A percentile compares a stretch with the other conserved stretches of the same genome.
phyloP scores from a whole-genome alignment of 2,797 vertebrate species.

The Distichodus sexfasciatus region DNA sequence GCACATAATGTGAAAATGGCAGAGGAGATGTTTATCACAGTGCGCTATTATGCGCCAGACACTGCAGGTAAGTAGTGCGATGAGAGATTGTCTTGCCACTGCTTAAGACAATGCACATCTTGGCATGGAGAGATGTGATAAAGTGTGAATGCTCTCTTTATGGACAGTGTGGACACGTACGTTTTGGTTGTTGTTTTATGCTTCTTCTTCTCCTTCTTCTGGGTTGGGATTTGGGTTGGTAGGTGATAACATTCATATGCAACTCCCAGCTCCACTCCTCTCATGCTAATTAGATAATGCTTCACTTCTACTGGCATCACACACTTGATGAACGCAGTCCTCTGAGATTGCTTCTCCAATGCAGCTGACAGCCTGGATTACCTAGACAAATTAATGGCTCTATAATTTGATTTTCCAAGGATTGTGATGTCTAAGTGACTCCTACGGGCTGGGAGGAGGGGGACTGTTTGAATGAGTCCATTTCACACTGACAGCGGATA shows the following conservation, averaged over 20 bases:
- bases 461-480: constrained; percentile 61
- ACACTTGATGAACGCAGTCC: constrained; percentile 74
- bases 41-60: not conserved
- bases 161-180: constrained; percentile 12
- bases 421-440: constrained; percentile 72
- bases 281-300: constrained; percentile 76
- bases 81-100: not conserved
- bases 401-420: constrained; percentile 80
- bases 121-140: not conserved
- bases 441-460: constrained; percentile 60
- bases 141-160: constrained; percentile 1
- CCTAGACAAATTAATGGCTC: constrained; percentile 81
- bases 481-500: constrained; percentile 62
- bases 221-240: not conserved
- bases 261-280: constrained; percentile 54
- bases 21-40: not conserved
- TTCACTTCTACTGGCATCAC: constrained; percentile 71
- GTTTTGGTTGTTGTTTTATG: no score
- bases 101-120: not conserved
- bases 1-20: not conserved
- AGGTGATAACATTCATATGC: constrained; percentile 61
- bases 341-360: constrained; percentile 74
- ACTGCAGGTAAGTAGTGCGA: not conserved
- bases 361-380: constrained; percentile 77
- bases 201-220: constrained; percentile 26